phyloP scores from a whole-genome alignment of 2,797 vertebrate species.

The Numenius phaeopus region DNA sequence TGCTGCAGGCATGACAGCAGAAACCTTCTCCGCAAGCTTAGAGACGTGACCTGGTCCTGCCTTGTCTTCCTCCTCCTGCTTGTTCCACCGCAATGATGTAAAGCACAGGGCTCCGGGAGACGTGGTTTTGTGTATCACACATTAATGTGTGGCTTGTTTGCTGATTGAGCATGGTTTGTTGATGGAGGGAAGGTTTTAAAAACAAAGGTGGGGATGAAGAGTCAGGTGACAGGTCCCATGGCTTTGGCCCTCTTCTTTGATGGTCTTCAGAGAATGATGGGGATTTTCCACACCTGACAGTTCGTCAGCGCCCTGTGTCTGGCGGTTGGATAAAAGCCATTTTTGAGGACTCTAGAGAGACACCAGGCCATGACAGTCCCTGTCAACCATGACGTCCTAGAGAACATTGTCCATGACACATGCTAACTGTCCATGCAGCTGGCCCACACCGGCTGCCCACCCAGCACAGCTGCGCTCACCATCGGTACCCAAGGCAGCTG shows the following conservation, averaged over 20 bases:
- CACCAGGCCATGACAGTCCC: neutral
- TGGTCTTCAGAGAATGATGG: accelerated
- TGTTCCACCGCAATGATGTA: too few relatives aligned
- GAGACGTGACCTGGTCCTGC: accelerated
- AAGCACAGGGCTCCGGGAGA: accelerated
- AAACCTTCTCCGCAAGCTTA: neutral
- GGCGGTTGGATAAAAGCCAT: accelerated
- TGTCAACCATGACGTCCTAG: too few relatives aligned
- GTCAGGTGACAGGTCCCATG: accelerated
- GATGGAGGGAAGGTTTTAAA: neutral
- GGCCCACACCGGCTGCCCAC: neutral
- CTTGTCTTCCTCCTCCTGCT: neutral
- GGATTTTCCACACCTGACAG: neutral
- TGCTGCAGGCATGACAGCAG: accelerated
- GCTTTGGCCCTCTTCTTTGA: neutral
- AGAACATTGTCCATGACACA: neutral
- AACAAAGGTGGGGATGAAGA: neutral
- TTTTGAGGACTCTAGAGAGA: neutral
- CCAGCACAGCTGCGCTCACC: neutral
- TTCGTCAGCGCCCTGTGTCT: accelerated
- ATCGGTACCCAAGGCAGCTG: accelerated
- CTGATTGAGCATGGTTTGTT: neutral
- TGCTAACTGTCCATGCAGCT: neutral
- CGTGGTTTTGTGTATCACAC: neutral
- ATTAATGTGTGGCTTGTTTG: neutral